phyloP scores from a whole-genome alignment of 2,113 vertebrate genomes.

The Callorhinus ursinus region DNA sequence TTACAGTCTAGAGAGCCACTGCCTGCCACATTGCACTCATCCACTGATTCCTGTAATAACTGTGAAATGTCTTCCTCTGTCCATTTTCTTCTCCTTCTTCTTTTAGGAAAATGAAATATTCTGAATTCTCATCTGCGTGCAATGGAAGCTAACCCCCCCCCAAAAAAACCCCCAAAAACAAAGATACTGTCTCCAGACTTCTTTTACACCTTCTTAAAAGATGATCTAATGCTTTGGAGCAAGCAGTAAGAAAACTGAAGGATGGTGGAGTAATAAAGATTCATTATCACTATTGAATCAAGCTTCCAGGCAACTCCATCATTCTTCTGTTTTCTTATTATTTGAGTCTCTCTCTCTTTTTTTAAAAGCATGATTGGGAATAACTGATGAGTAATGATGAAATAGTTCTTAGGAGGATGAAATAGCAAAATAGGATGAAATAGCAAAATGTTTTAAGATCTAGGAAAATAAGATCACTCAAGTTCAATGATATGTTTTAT shows the following conservation, averaged over 20 bases:
- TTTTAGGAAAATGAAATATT: conserved; percentile 24
- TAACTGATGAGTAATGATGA: not conserved
- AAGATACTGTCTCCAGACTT: not conserved
- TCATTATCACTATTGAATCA: not conserved
- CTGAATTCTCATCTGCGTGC: not conserved
- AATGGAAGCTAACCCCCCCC: not conserved
- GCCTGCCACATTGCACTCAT: no score
- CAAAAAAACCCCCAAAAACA: not conserved
- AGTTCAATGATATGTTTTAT: not conserved
- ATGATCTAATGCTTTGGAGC: not conserved
- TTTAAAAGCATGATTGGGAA: not conserved
- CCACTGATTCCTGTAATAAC: not conserved
- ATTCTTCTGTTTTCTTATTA: not conserved
- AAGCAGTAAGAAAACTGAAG: not conserved
- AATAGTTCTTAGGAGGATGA: not conserved
- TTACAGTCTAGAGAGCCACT: not conserved
- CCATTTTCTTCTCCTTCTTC: not conserved
- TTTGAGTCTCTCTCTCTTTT: not conserved
- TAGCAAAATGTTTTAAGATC: not conserved
- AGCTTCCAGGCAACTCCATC: not conserved
- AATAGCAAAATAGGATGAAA: not conserved
- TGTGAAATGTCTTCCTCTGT: not conserved
- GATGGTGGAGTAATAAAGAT: not conserved
- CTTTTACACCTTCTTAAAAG: not conserved
- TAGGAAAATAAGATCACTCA: not conserved